A percentile compares a stretch with the other conserved stretches of the same genome.
phyloP scores from a whole-genome alignment of 2,888 invertebrate genomes.

The Scaptomyza flava region DNA sequence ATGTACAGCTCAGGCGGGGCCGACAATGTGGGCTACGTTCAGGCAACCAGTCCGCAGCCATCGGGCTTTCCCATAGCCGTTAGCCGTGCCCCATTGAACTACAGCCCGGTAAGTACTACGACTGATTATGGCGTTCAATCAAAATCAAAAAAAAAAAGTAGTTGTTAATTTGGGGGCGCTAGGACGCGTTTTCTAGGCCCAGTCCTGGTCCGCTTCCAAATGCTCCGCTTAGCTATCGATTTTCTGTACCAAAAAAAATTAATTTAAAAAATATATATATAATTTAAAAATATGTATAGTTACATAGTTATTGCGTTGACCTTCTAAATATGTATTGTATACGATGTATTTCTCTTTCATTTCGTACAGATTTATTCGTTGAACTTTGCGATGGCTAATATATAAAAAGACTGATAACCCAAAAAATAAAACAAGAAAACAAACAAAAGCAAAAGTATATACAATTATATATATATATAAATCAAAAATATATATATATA shows the following conservation, averaged over 20 bases:
- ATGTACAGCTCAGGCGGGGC: conserved; percentile 95
- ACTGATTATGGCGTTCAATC: conserved; percentile 4
- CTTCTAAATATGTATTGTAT: conserved; percentile 70
- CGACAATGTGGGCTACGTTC: conserved; percentile 96
- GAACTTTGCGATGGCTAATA: conserved; percentile 84
- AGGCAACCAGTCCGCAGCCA: conserved; percentile 98
- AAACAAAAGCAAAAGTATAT: conserved; percentile 54
- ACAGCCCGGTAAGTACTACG: conserved; percentile 92
- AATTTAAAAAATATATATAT: conserved; percentile 6
- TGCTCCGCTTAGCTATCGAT: conserved; percentile 30
- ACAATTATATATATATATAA: conserved; percentile 62
- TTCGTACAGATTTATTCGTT: conserved; percentile 83
- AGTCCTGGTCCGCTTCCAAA: conserved; percentile 39
- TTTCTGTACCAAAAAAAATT: conserved; percentile 7
- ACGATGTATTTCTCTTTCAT: conserved; percentile 81
- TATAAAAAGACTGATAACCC: conserved; percentile 83
- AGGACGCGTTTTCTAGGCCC: conserved; percentile 37
- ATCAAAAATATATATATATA: conserved; percentile 67
- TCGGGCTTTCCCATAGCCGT: conserved; percentile 97
- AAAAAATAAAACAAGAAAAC: conserved; percentile 62
- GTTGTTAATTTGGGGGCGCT: conserved; percentile 32
- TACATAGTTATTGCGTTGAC: conserved; percentile 67
- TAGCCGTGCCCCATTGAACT: conserved; percentile 96
- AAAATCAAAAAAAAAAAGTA: not conserved
- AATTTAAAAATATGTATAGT: conserved; percentile 33